Base-by-base conservation (phyloP, 1,140 invertebrate genomes). In the Stratiolaelaps scimitus region DNA sequence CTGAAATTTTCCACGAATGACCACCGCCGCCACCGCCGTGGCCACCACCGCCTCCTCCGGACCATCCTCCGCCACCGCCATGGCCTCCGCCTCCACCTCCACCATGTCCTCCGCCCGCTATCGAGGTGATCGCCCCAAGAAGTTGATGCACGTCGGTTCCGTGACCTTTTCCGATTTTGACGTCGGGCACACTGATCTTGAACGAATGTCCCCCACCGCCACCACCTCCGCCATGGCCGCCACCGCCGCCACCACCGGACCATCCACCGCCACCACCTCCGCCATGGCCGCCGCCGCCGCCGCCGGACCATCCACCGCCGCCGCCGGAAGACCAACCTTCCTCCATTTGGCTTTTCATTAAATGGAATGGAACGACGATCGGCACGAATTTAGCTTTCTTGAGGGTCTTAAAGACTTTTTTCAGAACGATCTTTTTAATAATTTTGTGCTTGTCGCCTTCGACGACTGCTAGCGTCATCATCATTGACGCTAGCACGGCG, bases 311-410 rank as follows among this genome's bases (percentile, higher is more conserved):
- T 15, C 53, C 53, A 23, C 26, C 17, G 26, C 53, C 53, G 26
- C 53, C 53, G 4, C 53, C 53, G 15, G 53, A 60, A 2, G 15
- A 26, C 53, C 53, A 60, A 10, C 53, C 53, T 10, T 60, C 26
- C 10, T 60, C 53, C 53, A 60, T 60, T 60, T 60, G 53, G 23
- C 53, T 60, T 26, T 60, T 60, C 53, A 60, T 60, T 17, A 60
- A 26, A 60, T 60, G 53, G 23, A 60, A 60, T 17, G 53, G 53
- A 60, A 60, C 53, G 23, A 60, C 53, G 23, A 60, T 60, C 23
- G 53, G 53, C 6, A 60, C 53, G 23, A 60, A 60, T 60, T 60
- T 60, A 2, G 53, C 53, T 20, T 60, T 60, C 10, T 60, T 60
- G 1, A 60, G 23, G 23, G 13, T 15, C 20, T 60, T 60, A 34